A percentile compares a stretch with the other conserved stretches of the same genome.
phyloP scores from a whole-genome alignment of 2,113 vertebrate species.

The Microcebus jonahi region DNA sequence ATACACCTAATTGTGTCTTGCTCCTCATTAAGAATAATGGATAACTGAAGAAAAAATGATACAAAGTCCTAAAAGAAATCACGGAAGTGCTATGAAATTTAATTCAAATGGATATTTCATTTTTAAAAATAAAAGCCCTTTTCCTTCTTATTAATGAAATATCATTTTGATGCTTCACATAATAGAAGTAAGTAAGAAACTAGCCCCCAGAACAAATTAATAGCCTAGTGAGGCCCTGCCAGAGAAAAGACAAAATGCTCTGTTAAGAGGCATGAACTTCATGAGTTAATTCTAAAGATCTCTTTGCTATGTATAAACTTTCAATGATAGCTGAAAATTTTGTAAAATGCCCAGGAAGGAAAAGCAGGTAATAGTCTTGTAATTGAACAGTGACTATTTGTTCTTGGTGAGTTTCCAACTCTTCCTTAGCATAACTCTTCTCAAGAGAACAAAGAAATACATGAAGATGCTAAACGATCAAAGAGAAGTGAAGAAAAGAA shows the following conservation, averaged over 20 bases:
- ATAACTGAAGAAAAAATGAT: background rate
- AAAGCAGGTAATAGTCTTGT: background rate
- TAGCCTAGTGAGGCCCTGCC: background rate
- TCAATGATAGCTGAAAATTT: background rate
- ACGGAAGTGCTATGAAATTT: background rate
- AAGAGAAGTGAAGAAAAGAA: background rate
- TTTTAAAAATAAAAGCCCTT: background rate
- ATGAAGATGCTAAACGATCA: background rate
- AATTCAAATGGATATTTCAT: background rate
- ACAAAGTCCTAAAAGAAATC: background rate
- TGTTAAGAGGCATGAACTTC: background rate
- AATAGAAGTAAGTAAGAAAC: background rate
- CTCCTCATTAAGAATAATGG: background rate
- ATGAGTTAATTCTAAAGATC: background rate
- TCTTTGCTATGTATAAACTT: background rate
- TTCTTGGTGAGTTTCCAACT: background rate
- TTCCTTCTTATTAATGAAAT: background rate
- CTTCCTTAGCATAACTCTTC: background rate
- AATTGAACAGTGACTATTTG: background rate
- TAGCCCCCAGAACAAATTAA: background rate
- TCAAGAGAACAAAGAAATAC: background rate
- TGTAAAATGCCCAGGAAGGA: background rate
- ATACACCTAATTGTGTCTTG: background rate
- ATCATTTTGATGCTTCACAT: background rate
- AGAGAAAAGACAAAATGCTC: background rate